Evolutionary conservation across 2,888 invertebrate genomes (phyloP).

Genomic region (Ariolimax columbianus): DNA sequence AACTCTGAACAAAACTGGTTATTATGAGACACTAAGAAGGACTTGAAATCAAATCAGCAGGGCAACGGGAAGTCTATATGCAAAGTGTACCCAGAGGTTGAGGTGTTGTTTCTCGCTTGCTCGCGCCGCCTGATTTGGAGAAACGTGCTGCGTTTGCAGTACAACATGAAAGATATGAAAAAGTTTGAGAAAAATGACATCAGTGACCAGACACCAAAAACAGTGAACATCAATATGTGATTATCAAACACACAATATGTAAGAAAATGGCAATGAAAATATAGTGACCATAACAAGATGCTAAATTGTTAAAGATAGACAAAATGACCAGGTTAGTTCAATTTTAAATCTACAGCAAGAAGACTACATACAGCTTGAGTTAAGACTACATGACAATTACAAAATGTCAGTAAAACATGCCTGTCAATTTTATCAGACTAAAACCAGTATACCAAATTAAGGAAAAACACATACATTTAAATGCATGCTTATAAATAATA

Average conservation of each 20-base stretch:
- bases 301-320: background rate
- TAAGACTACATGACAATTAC: background rate
- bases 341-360: background rate
- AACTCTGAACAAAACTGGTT: constrained; percentile 22
- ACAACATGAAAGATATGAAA: constrained; percentile 33
- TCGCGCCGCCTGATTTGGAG: constrained; percentile 36
- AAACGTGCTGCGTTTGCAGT: constrained; percentile 33
- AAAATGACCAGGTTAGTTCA: background rate
- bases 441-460: no score
- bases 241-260: constrained; percentile 14
- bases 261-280: background rate
- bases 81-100: constrained; percentile 42
- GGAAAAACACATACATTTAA: no score
- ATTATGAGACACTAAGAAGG: constrained; percentile 7
- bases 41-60: constrained; percentile 1
- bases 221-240: constrained; percentile 17
- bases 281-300: background rate
- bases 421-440: no score
- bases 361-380: background rate
- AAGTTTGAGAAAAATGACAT: constrained; percentile 6
- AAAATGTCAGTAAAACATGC: no score
- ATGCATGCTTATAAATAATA: no score
- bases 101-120: constrained; percentile 43
- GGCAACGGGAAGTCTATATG: constrained; percentile 31
- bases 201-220: background rate